These are phyloP conservation scores for Bradypus variegatus DNA, from an alignment of 2,797 vertebrate genomes.

Conservation along the genomic window DNA sequence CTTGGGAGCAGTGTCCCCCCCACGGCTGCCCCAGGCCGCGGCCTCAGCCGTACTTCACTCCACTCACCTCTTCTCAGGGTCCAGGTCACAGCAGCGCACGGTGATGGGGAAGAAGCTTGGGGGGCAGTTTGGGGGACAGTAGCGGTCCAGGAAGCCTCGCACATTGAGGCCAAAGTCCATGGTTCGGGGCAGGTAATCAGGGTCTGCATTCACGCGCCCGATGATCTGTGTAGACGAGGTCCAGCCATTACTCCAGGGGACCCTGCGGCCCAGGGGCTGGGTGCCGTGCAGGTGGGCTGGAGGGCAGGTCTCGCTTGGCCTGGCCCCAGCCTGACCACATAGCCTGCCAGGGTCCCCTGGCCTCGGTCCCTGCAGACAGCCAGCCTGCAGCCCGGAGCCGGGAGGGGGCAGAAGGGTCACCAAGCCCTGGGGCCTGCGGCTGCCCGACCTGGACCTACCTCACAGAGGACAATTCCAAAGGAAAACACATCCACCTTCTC, in stretches of 20 bases:
- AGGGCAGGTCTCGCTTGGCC: neutral
- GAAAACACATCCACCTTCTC: slow-evolving; percentile 98
- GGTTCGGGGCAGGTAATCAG: slow-evolving; percentile 93
- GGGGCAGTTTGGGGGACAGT: slow-evolving; percentile 86
- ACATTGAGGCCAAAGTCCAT: slow-evolving; percentile 93
- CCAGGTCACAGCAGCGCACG: slow-evolving; percentile 92
- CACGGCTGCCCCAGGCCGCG: neutral
- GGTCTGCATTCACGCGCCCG: slow-evolving; percentile 93
- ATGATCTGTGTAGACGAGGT: slow-evolving; percentile 82
- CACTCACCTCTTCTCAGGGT: slow-evolving; percentile 91
- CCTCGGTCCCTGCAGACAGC: too few species aligned
- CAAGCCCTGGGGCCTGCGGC: rapidly evolving
- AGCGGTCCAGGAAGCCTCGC: slow-evolving; percentile 92
- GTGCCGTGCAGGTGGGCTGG: neutral
- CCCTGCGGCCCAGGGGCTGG: neutral
- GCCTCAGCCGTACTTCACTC: rapidly evolving
- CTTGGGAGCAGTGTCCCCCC: rapidly evolving
- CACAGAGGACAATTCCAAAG: slow-evolving; percentile 96
- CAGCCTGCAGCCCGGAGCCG: neutral
- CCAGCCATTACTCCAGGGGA: neutral
- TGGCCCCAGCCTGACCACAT: neutral
- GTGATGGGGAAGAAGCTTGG: slow-evolving; percentile 91
- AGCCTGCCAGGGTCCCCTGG: rapidly evolving
- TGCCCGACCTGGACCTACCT: slow-evolving; percentile 77
- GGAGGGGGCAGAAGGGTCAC: neutral